A percentile compares a stretch with the other conserved stretches of the same genome.
Conservation (phyloP, 2,797 vertebrate species). For the Trachops cirrhosus region DNA sequence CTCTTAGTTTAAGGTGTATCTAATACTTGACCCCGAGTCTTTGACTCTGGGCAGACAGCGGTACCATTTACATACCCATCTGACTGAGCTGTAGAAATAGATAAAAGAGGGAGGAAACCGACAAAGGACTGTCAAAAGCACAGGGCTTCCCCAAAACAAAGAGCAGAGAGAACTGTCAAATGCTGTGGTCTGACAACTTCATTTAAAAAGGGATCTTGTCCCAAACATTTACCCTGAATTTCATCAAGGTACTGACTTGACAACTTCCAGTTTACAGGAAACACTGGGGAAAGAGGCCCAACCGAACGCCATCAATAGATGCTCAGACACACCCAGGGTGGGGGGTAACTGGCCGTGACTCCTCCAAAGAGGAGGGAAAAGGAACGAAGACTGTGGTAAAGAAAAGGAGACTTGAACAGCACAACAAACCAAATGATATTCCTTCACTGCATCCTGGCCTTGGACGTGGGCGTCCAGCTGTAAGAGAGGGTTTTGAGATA, state of each 20-base stretch:
- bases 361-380: not conserved
- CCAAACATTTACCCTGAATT: not conserved
- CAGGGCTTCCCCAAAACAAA: not conserved
- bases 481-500: not conserved
- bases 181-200: not conserved
- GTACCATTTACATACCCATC: not conserved
- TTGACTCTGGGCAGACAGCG: not conserved
- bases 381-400: not conserved
- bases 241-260: not conserved
- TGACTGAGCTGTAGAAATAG: not conserved
- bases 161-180: not conserved
- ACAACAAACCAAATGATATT: not conserved
- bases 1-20: not conserved
- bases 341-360: not conserved
- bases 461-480: not conserved
- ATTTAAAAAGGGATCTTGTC: not conserved
- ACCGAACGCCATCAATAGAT: not conserved
- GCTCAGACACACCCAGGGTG: not conserved
- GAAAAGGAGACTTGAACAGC: not conserved
- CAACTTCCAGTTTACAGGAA: conserved; percentile 6
- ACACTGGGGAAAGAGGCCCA: not conserved
- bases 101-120: not conserved
- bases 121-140: not conserved
- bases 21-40: not conserved
- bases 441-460: not conserved